A percentile compares a stretch with the other conserved stretches of the same genome.
phyloP scores from a whole-genome alignment of 2,113 vertebrate genomes.

The Podarcis cretensis region DNA sequence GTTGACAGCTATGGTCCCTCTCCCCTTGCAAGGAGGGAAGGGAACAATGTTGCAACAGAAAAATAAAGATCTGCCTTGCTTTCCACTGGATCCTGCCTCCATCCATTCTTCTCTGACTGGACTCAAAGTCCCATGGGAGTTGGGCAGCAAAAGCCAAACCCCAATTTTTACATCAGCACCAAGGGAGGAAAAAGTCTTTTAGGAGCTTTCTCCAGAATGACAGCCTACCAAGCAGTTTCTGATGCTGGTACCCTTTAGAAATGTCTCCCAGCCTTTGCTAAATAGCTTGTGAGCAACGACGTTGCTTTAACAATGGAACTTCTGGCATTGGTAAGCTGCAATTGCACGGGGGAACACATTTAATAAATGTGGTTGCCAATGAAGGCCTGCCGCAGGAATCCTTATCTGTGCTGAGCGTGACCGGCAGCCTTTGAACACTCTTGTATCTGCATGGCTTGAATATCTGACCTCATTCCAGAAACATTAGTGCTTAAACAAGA shows the following conservation, averaged over 20 bases:
- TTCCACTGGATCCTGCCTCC: too few relatives aligned
- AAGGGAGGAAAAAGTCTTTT: too few relatives aligned
- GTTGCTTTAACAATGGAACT: neutral
- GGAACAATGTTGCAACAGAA: too few relatives aligned
- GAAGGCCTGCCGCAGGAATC: constrained; percentile 36
- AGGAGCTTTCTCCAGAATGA: too few relatives aligned
- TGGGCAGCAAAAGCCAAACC: too few relatives aligned
- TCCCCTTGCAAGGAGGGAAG: too few relatives aligned
- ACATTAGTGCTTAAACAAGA: constrained; percentile 67
- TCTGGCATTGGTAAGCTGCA: neutral
- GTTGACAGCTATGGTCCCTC: too few relatives aligned
- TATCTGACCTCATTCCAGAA: constrained; percentile 75
- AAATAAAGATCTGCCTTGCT: too few relatives aligned
- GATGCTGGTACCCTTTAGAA: neutral
- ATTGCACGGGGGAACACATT: neutral
- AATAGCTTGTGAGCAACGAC: neutral
- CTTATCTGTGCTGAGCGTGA: constrained; percentile 62
- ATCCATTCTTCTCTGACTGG: too few relatives aligned
- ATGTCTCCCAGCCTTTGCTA: neutral
- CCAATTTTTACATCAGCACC: too few relatives aligned
- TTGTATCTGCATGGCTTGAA: constrained; percentile 66
- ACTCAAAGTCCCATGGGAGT: too few relatives aligned
- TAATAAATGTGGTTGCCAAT: neutral
- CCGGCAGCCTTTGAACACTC: constrained; percentile 61
- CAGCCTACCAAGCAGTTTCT: neutral